phyloP scores from a whole-genome alignment of 2,888 invertebrate genomes.

The Monochamus alternatus region DNA sequence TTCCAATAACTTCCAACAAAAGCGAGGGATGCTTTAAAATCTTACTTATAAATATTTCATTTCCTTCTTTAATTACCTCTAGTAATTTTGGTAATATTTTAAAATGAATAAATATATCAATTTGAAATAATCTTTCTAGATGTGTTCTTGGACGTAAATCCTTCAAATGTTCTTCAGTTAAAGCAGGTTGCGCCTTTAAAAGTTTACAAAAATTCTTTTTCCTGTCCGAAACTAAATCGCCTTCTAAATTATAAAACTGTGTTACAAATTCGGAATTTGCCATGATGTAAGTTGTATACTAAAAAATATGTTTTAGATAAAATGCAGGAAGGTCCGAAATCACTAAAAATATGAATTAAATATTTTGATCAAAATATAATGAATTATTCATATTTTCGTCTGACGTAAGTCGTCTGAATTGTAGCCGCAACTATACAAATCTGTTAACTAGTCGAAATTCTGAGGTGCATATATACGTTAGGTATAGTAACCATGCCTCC shows the following conservation, averaged over 20 bases:
- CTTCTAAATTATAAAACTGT: constrained; percentile 46
- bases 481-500: too few species aligned
- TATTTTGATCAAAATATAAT: too few species aligned
- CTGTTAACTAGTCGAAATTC: too few species aligned
- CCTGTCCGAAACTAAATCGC: constrained; percentile 42
- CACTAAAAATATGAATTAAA: too few species aligned
- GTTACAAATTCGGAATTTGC: constrained; percentile 35
- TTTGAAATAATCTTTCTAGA: constrained; percentile 52
- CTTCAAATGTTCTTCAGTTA: constrained; percentile 14
- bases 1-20: constrained; percentile 47
- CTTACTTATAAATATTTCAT: constrained; percentile 48
- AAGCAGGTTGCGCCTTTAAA: constrained; percentile 32
- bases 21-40: constrained; percentile 53
- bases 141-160: constrained; percentile 48
- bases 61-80: constrained; percentile 44
- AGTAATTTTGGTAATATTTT: constrained; percentile 43
- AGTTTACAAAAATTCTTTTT: constrained; percentile 48
- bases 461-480: too few species aligned
- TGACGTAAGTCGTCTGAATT: too few species aligned
- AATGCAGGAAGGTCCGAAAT: too few species aligned
- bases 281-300: too few species aligned
- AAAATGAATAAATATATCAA: constrained; percentile 52
- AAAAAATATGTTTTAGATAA: too few species aligned
- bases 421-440: too few species aligned
- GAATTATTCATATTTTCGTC: too few species aligned